Conservation (phyloP, 2,113 vertebrate species). For the Sturnira hondurensis region DNA sequence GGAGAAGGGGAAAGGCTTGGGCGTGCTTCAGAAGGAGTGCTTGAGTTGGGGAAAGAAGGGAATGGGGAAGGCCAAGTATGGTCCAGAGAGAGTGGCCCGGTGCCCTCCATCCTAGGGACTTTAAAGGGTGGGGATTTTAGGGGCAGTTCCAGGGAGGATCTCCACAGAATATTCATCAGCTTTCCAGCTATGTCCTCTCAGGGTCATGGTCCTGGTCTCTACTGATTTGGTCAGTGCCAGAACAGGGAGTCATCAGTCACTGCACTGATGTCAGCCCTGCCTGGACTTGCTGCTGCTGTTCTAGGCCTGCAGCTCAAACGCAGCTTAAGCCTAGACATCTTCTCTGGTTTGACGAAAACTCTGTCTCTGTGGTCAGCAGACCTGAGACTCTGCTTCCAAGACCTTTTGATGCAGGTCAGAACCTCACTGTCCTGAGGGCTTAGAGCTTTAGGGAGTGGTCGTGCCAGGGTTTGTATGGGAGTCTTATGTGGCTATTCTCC, state of each 20-base stretch:
- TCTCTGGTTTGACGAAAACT: neutral
- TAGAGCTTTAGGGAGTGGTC: neutral
- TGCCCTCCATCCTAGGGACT: neutral
- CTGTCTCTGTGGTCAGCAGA: neutral
- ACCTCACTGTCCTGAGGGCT: neutral
- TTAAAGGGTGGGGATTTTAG: neutral
- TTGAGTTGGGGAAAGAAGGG: neutral
- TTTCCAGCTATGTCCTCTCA: neutral
- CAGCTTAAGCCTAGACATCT: neutral
- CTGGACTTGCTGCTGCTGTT: neutral
- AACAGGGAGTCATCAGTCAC: neutral
- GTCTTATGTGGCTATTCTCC: neutral
- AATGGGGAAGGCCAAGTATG: neutral
- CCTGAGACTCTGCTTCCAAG: neutral
- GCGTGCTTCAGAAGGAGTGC: neutral
- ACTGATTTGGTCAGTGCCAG: neutral
- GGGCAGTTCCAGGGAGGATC: neutral
- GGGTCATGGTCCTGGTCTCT: neutral
- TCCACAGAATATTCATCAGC: neutral
- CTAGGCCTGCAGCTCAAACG: neutral
- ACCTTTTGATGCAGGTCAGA: neutral
- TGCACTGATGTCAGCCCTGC: neutral
- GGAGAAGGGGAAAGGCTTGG: neutral
- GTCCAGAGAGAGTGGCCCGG: neutral
- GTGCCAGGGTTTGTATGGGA: neutral